Percentiles rank a stretch among this genome's conserved stretches.
Conservation (phyloP, 2,888 invertebrate genomes). For the Tenthredo scrophulariae region DNA sequence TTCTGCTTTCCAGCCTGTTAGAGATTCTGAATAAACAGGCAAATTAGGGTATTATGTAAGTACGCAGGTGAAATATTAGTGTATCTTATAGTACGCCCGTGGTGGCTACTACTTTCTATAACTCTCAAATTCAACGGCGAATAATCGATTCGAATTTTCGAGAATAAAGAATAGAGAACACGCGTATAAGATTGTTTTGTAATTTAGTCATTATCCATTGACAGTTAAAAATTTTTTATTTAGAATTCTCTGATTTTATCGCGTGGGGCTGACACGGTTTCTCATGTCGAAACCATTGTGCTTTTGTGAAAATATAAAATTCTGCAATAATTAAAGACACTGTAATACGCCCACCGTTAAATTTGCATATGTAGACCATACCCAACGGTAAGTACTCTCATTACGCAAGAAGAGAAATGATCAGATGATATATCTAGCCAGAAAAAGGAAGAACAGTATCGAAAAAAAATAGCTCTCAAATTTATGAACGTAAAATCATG, state of each 20-base stretch:
- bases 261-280: not conserved
- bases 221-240: not conserved
- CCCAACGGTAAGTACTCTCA: not conserved
- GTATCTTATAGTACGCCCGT: not conserved
- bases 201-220: not conserved
- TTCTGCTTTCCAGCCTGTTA: not conserved
- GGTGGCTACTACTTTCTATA: not conserved
- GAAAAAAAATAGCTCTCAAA: not conserved
- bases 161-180: not conserved
- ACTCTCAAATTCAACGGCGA: not conserved
- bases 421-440: not conserved
- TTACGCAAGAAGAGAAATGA: not conserved
- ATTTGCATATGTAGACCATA: not conserved
- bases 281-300: not conserved
- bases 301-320: not conserved
- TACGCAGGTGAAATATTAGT: not conserved
- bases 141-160: not conserved
- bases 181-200: not conserved
- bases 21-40: not conserved
- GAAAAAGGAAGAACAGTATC: not conserved
- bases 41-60: slow-evolving; percentile 1
- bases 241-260: not conserved
- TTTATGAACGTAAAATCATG: too few relatives aligned
- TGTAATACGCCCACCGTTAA: not conserved
- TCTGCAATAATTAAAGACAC: not conserved